Conservation (phyloP, 1,140 invertebrate species). For the Ceratitis capitata region DNA sequence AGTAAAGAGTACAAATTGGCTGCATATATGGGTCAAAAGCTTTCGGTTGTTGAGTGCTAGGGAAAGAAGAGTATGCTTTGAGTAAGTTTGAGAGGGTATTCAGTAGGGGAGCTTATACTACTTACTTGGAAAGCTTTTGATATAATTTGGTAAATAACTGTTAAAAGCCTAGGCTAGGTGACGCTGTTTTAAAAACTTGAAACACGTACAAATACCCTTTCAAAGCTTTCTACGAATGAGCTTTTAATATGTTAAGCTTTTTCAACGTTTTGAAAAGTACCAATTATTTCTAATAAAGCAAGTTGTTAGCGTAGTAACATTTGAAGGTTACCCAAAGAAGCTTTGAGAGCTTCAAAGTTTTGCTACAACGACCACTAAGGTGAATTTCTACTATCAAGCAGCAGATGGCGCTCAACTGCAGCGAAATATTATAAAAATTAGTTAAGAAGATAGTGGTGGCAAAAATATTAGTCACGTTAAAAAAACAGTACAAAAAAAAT, state of each 20-base stretch:
- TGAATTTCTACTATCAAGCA: background rate
- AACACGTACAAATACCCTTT: background rate
- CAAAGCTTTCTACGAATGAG: background rate
- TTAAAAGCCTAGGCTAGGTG: no score
- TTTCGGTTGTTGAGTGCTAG: background rate
- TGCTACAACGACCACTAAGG: background rate
- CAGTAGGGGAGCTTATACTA: no score
- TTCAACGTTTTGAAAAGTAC: background rate
- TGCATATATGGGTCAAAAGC: background rate
- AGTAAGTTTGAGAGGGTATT: no score
- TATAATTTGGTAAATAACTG: no score
- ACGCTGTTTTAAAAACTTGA: no score
- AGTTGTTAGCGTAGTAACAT: background rate
- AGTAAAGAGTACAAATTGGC: background rate
- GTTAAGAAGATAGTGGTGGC: background rate
- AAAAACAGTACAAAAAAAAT: no score
- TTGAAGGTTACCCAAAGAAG: background rate
- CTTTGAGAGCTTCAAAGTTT: background rate
- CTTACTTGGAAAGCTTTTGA: no score
- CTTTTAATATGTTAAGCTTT: background rate
- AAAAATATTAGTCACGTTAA: background rate
- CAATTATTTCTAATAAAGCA: background rate
- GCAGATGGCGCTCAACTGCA: background rate
- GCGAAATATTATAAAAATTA: background rate
- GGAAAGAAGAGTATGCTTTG: background rate